Evolutionary conservation across 1,140 invertebrate genomes (phyloP).

Genomic region (Drosophila malerkotliana): DNA sequence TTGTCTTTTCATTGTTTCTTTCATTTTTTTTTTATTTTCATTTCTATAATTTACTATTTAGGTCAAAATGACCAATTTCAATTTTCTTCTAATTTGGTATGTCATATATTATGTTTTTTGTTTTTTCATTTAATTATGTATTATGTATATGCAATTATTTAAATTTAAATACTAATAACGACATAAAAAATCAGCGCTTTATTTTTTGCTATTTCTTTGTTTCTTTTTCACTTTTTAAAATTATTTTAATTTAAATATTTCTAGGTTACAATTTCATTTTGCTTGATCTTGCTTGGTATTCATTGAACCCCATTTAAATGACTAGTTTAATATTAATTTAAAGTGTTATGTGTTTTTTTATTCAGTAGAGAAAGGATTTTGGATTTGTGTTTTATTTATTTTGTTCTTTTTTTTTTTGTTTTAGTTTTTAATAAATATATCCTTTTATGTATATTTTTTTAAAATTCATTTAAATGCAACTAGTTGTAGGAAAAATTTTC

Average conservation of each 20-base stretch:
- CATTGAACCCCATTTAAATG: slow-evolving; percentile 69
- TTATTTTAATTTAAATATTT: slow-evolving; percentile 81
- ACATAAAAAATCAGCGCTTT: slow-evolving; percentile 83
- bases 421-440: slow-evolving; percentile 75
- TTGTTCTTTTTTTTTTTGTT: slow-evolving; percentile 54
- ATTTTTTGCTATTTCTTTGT: slow-evolving; percentile 59
- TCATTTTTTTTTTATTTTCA: slow-evolving; percentile 57
- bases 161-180: slow-evolving; percentile 83
- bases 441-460: slow-evolving; percentile 76
- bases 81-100: slow-evolving; percentile 75
- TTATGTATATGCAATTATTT: slow-evolving; percentile 76
- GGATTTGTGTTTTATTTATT: slow-evolving; percentile 35
- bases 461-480: slow-evolving; percentile 81
- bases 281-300: slow-evolving; percentile 53
- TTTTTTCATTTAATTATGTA: slow-evolving; percentile 58
- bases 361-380: slow-evolving; percentile 75
- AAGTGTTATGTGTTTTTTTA: slow-evolving; percentile 64
- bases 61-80: slow-evolving; percentile 81
- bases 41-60: slow-evolving; percentile 79
- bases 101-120: slow-evolving; percentile 48
- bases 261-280: slow-evolving; percentile 74
- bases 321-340: slow-evolving; percentile 78
- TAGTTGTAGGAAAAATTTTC: slow-evolving; percentile 81
- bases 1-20: slow-evolving; percentile 51
- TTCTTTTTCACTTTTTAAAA: slow-evolving; percentile 66